Evolutionary conservation across 2,888 invertebrate genomes (phyloP).

Genomic region (Luperina nickerlii): DNA sequence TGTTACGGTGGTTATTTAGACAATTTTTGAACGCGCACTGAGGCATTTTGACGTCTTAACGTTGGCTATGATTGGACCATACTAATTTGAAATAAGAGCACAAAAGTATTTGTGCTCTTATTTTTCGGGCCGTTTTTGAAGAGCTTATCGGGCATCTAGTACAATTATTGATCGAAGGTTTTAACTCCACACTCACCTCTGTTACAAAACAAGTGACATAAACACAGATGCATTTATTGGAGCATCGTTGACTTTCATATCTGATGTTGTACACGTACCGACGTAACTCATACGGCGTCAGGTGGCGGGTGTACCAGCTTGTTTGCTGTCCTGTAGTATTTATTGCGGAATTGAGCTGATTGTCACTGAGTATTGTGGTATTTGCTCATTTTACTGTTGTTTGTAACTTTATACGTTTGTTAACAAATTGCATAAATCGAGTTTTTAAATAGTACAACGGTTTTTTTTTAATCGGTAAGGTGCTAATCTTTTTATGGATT

Average conservation of each 20-base stretch:
- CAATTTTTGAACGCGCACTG: too few relatives aligned
- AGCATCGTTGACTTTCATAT: conserved; percentile 17
- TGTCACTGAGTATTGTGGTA: background rate
- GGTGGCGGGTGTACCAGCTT: conserved; percentile 8
- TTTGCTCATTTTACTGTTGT: background rate
- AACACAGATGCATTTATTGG: conserved; percentile 34
- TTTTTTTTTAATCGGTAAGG: background rate
- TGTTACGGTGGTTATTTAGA: too few relatives aligned
- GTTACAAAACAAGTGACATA: background rate
- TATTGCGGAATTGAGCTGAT: conserved; percentile 3
- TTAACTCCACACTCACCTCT: background rate
- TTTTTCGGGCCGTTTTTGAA: too few relatives aligned
- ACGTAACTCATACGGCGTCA: conserved; percentile 28
- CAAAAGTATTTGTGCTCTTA: too few relatives aligned
- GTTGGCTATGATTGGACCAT: too few relatives aligned
- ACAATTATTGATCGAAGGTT: too few relatives aligned
- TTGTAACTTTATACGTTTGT: background rate
- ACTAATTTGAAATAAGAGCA: too few relatives aligned
- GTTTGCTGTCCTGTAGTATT: conserved; percentile 19
- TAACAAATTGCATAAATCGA: too few relatives aligned
- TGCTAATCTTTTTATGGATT: background rate
- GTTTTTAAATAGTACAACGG: too few relatives aligned
- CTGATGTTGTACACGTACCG: conserved; percentile 37
- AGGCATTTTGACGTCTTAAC: too few relatives aligned
- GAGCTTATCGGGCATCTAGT: too few relatives aligned